Conservation (phyloP, 2,797 vertebrate species). For the Acanthornis magna region DNA sequence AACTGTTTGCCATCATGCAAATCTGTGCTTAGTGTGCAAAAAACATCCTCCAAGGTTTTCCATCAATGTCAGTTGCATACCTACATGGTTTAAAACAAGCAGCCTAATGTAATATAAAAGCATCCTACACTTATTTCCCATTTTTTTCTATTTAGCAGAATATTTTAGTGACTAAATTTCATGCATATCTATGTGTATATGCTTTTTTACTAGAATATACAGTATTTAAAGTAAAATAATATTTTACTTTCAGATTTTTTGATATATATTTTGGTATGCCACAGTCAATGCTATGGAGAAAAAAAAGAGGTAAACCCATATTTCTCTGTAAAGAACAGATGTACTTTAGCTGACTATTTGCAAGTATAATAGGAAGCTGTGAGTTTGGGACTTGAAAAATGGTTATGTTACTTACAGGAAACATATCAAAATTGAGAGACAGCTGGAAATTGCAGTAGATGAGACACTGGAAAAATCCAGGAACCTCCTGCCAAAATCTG, state of each 20-base stretch:
- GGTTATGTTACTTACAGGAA: constrained; percentile 33
- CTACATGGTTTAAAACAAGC: neutral
- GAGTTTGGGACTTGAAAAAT: constrained; percentile 33
- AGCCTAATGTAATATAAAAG: neutral
- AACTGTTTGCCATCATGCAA: constrained; percentile 61
- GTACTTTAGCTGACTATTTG: constrained; percentile 37
- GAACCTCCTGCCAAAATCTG: constrained; percentile 25
- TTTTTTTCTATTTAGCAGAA: neutral
- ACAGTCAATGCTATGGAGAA: neutral
- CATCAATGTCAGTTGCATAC: constrained; percentile 42
- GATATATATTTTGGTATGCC: neutral
- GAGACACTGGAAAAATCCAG: constrained; percentile 8
- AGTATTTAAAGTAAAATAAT: neutral
- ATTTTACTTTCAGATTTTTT: neutral
- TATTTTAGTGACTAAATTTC: neutral
- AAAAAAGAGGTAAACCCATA: neutral
- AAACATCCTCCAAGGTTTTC: constrained; percentile 48
- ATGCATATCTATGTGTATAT: neutral
- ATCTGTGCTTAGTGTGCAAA: constrained; percentile 64
- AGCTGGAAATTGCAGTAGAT: constrained; percentile 28
- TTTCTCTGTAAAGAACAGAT: constrained; percentile 31
- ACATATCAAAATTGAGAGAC: constrained; percentile 23
- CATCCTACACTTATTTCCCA: neutral
- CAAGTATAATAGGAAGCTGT: constrained; percentile 47
- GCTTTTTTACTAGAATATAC: neutral